Evolutionary conservation across 2,797 vertebrate genomes (phyloP), one percentile per base, ranked within the genome.

Genomic region (Amblyopsis hoosieri): DNA sequence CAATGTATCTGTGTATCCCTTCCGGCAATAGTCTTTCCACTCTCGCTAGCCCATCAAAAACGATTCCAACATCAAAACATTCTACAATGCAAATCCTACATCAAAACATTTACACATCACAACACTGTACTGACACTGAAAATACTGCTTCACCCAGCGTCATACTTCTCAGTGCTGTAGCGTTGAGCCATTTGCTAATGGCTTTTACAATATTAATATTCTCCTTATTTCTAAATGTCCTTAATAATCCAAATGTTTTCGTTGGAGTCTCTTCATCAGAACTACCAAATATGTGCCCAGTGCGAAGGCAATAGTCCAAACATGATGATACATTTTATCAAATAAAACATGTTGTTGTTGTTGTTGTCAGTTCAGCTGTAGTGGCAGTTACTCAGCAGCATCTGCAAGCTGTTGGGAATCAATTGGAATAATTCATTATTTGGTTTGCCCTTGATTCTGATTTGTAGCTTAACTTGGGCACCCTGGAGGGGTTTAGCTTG

Each of bases 351-450:
- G 12, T 53, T 72, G 37, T 42, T 37, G 33, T 33, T 17, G 17
- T 23, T 42, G 37, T 42, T 63, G 33, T 55, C 17, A 9, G 56
- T 57, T 50, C 50, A 66, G 72, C 73, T 69, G 14, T 60, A 62
- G 71, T 67, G 68, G 49, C 50, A 63, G 67, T 66, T 54, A 53
- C 59, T 69, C 62, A 68, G 53, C 1, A 14, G 54, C 53, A 45
- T 60, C 62, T 52, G 52, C 1, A 0, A 61, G 62, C 51, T 64
- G 45, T 71, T 65, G 12, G 9, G 47, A 12, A 74, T 81, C 67
- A 60, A 56, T 69, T 61, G 53, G 67, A 79, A 70, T 76, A 59
- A 77, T 81, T 83, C 60, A 82, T 74, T 64, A 78, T 79, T 79
- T 79, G 48, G 33, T 33, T 73, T 63, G 53, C 50, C 15, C 13